A percentile compares a stretch with the other conserved stretches of the same genome.
Conservation (phyloP, 1,140 invertebrate species). For the Oppia nitens region DNA sequence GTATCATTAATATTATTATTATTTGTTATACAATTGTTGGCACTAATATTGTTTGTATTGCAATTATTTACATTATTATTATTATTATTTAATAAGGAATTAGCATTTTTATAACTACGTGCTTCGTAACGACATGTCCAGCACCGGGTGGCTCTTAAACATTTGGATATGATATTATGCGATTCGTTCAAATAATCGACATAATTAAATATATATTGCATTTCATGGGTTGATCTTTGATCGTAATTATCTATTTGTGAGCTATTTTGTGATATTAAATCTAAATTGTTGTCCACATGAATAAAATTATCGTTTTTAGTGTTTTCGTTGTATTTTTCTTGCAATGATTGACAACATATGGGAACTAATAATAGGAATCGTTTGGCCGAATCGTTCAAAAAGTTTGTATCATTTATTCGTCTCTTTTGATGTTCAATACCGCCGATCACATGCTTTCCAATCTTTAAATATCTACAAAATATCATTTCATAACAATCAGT, state of each 20-base stretch:
- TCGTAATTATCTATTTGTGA: neutral
- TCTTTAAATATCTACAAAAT: constrained; percentile 44
- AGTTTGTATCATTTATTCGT: constrained; percentile 53
- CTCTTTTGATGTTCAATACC: constrained; percentile 55
- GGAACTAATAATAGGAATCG: constrained; percentile 67
- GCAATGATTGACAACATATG: constrained; percentile 26
- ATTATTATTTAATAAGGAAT: neutral
- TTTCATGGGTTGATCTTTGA: neutral
- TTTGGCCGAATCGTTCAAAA: constrained; percentile 49
- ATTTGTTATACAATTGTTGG: neutral
- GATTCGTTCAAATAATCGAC: constrained; percentile 51
- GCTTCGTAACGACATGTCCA: constrained; percentile 37
- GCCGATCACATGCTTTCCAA: constrained; percentile 75
- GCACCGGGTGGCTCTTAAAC: constrained; percentile 46
- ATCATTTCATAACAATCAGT: too few relatives aligned
- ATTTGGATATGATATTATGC: constrained; percentile 48
- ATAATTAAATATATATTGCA: constrained; percentile 21
- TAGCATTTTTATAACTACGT: neutral
- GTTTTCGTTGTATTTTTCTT: neutral
- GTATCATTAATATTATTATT: constrained; percentile 61
- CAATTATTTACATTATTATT: neutral
- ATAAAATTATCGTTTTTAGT: neutral
- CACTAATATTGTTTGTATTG: neutral
- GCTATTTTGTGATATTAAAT: neutral
- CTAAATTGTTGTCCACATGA: neutral